Evolutionary conservation across 2,113 vertebrate species (phyloP).

Genomic region (Pao palembangensis): DNA sequence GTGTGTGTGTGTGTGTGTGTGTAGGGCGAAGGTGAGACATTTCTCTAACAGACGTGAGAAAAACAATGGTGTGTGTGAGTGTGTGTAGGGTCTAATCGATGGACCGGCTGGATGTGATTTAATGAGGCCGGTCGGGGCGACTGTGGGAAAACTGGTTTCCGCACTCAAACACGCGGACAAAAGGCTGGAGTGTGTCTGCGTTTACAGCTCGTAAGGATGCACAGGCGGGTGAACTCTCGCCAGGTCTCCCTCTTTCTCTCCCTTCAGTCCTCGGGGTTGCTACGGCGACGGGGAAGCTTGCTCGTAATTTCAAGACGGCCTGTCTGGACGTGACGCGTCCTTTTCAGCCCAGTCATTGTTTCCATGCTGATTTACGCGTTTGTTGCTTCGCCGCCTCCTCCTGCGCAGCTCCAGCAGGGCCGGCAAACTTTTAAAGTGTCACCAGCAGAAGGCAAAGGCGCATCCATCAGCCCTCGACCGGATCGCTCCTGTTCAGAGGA

Average conservation of each 20-base stretch:
- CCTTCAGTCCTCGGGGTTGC: slow-evolving; percentile 61
- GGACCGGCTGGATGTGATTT: slow-evolving; percentile 40
- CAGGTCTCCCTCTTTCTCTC: slow-evolving; percentile 23
- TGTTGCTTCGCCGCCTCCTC: slow-evolving; percentile 51
- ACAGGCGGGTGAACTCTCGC: slow-evolving; percentile 44
- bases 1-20: slow-evolving; percentile 8
- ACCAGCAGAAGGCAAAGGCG: neutral
- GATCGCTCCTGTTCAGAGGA: neutral
- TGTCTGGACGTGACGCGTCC: slow-evolving; percentile 70
- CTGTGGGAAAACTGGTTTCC: slow-evolving; percentile 51
- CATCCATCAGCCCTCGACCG: neutral
- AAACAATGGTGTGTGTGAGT: slow-evolving; percentile 12
- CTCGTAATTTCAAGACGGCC: slow-evolving; percentile 62
- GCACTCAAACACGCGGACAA: slow-evolving; percentile 18
- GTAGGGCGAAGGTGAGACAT: slow-evolving; percentile 58
- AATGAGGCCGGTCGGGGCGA: slow-evolving; percentile 30
- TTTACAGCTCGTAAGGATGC: slow-evolving; percentile 35
- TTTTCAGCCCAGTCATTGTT: slow-evolving; percentile 65
- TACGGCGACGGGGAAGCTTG: slow-evolving; percentile 65
- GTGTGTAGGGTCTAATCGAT: slow-evolving; percentile 42
- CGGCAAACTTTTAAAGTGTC: slow-evolving; percentile 12
- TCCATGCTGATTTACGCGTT: slow-evolving; percentile 67
- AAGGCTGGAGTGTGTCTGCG: slow-evolving; percentile 43
- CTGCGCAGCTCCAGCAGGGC: slow-evolving; percentile 7
- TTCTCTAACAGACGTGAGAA: slow-evolving; percentile 65